Base-by-base conservation (phyloP, 2,113 vertebrate species). In the Chunga burmeisteri region DNA sequence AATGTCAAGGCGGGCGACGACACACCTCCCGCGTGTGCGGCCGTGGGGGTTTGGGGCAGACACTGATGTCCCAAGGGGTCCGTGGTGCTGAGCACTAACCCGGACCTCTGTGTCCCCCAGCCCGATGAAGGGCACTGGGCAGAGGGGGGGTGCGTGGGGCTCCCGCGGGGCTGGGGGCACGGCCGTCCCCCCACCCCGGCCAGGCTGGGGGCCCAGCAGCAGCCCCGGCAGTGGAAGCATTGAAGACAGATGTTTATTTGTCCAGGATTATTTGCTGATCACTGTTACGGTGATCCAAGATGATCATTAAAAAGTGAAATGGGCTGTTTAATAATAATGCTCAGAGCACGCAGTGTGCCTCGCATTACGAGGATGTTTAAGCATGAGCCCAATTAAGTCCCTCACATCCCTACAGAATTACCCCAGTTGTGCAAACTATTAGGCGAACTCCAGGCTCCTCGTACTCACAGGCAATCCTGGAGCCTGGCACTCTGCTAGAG, bases 251-350 rank as follows among this genome's bases (percentile, higher is more conserved):
- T 56, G 94, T 95, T 97, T 82, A 73, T 94, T 97, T 92, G 96
- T 40, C 95, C 89, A 21, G 87, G 77, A 63, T 86, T 95, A 74
- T 93, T 96, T 66, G 92, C 94, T 90, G 97, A 87, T 93, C 46
- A 0, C 58, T 61, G 94, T 42, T 87, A 63, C 18, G 49, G 88
- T 15, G 92, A 95, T 93, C 89, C 94, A 29, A 66, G 88, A 72
- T 58, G 96, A 91, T 96, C 96, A 93, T 97, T 97, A 97, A 96
- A 96, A 97, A 94, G 94, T 44, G 96, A 87, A 97, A 97, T 96
- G 97, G 97, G 93, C 96, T 97, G 97, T 81, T 97, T 94, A 97
- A 97, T 97, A 96, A 93, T 11, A 92, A 88, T 2, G 92, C 90
- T 92, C 61, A 17, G 88, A 79, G 88, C 91, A n/a, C 42, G 66